Conservation (phyloP, 64 coral and sea anemone genomes). For the Dendrophyllia cribrosa region DNA sequence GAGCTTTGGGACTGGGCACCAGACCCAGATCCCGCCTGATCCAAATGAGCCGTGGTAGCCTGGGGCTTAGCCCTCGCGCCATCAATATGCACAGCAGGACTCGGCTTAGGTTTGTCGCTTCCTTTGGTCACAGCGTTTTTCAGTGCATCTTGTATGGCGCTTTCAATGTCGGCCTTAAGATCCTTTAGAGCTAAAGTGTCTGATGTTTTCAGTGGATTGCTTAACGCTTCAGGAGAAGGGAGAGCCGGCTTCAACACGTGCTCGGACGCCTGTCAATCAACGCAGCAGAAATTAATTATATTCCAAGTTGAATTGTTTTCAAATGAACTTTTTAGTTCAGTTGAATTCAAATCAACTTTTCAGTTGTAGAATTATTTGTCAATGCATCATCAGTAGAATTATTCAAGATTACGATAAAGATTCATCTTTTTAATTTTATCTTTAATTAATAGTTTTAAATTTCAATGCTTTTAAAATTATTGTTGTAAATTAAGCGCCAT, state of each 20-base stretch:
- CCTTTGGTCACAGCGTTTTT: conserved; percentile 11
- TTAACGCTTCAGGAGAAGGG: not conserved
- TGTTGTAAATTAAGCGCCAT: too few species aligned
- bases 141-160: conserved; percentile 65
- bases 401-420: too few species aligned
- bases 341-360: not conserved
- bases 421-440: too few species aligned
- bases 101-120: not conserved
- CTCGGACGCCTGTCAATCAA: not conserved
- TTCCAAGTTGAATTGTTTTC: not conserved
- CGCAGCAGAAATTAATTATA: not conserved
- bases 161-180: conserved; percentile 66
- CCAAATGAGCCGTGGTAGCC: not conserved
- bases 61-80: conserved; percentile 10
- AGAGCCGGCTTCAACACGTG: not conserved
- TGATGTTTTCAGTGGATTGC: not conserved
- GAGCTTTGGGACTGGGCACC: not conserved
- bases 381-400: too few species aligned
- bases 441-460: too few species aligned
- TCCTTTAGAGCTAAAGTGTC: conserved; percentile 54
- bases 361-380: too few species aligned
- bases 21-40: conserved; percentile 39
- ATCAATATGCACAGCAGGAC: not conserved
- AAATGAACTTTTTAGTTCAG: not conserved
- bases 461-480: too few species aligned